These are phyloP conservation scores for Nephrotoma guestfalica DNA, from an alignment of 2,888 invertebrate genomes.

Conservation along the genomic window DNA sequence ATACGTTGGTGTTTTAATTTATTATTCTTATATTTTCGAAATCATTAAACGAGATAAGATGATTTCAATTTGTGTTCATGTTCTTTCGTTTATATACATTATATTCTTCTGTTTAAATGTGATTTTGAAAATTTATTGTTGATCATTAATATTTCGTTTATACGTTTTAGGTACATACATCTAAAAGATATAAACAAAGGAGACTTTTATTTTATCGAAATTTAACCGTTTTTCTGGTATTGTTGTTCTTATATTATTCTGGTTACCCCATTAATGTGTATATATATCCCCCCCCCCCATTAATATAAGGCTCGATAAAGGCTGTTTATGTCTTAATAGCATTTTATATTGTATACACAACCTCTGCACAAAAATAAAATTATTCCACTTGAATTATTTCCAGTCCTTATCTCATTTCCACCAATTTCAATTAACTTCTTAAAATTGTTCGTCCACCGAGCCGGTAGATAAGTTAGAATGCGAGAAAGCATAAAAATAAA, in stretches of 20 bases:
- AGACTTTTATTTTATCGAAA: not conserved
- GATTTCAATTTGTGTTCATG: not conserved
- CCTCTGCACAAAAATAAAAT: not conserved
- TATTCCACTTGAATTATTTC: not conserved
- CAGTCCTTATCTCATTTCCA: not conserved
- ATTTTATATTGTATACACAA: not conserved
- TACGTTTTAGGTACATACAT: not conserved
- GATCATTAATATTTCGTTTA: not conserved
- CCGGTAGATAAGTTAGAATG: not conserved
- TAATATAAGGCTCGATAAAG: not conserved
- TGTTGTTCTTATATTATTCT: not conserved
- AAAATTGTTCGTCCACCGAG: not conserved
- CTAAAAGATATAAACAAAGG: not conserved
- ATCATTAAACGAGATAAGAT: not conserved
- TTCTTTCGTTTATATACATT: not conserved
- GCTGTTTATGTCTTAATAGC: not conserved
- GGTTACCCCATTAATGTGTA: not conserved
- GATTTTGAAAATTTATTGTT: not conserved
- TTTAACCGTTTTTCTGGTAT: not conserved
- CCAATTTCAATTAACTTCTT: not conserved
- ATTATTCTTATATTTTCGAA: not conserved
- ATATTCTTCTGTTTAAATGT: not conserved
- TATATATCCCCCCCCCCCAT: not conserved
- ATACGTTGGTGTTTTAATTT: not conserved
- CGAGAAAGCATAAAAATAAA: not conserved